Evolutionary conservation across 2,797 vertebrate species (phyloP).

Genomic region (Gymnopithys bicolor): DNA sequence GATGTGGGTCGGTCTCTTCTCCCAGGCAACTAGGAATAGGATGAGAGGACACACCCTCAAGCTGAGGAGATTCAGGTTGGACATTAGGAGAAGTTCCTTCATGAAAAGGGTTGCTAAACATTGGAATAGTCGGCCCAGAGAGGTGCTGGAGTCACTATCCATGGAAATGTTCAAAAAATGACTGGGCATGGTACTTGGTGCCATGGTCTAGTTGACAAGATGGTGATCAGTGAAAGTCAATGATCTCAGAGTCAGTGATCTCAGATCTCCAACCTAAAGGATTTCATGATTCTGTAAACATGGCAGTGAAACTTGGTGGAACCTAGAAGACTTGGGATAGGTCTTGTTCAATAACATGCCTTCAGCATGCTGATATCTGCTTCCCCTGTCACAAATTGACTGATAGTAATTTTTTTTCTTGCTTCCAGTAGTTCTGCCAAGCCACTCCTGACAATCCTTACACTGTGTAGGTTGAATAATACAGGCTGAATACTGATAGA

Average conservation of each 20-base stretch:
- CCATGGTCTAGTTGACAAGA: not conserved
- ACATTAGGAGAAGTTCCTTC: not conserved
- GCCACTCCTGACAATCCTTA: not conserved
- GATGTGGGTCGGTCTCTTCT: not conserved
- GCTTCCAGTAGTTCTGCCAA: not conserved
- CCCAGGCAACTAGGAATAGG: not conserved
- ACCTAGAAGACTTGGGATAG: not conserved
- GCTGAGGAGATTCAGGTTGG: not conserved
- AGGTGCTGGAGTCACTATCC: not conserved
- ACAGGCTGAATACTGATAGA: not conserved
- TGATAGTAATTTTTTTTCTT: not conserved
- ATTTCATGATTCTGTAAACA: not conserved
- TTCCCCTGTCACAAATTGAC: not conserved
- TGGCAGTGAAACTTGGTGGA: not conserved
- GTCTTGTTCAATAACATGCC: not conserved
- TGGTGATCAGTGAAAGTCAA: not conserved
- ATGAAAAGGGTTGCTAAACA: not conserved
- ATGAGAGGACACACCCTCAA: not conserved
- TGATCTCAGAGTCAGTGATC: fast-evolving
- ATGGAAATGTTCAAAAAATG: not conserved
- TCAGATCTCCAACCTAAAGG: not conserved
- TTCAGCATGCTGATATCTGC: not conserved
- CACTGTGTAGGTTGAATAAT: not conserved
- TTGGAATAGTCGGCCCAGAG: not conserved
- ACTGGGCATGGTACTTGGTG: not conserved